Evolutionary conservation across 2,113 vertebrate species (phyloP).

Genomic region (Campylomormyrus tamandua): DNA sequence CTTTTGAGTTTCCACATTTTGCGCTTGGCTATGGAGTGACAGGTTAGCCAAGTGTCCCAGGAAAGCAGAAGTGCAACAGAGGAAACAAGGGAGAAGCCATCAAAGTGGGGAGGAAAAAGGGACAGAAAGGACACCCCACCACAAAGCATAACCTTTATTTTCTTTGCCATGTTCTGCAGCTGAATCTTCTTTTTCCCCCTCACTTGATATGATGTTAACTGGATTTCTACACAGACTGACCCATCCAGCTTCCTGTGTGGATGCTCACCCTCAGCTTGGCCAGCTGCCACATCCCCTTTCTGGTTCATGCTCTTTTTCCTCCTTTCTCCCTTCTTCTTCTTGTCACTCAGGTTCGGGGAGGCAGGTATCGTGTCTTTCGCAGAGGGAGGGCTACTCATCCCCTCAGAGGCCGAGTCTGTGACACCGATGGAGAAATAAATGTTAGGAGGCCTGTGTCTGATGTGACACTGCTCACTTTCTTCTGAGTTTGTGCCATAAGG

Average conservation of each 20-base stretch:
- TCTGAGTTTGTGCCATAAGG: background rate
- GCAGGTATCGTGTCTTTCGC: slow-evolving; percentile 66
- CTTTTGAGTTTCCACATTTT: slow-evolving; percentile 99
- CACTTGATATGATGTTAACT: background rate
- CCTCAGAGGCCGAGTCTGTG: slow-evolving; percentile 58
- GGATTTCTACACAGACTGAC: background rate
- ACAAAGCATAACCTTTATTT: background rate
- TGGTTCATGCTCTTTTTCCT: slow-evolving; percentile 87
- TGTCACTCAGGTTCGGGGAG: slow-evolving; percentile 75
- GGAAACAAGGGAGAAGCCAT: slow-evolving; percentile 41
- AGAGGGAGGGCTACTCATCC: slow-evolving; percentile 55
- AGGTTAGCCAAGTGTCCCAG: slow-evolving; percentile 45
- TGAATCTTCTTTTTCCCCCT: background rate
- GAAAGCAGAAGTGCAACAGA: slow-evolving; percentile 36
- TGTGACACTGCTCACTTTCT: background rate
- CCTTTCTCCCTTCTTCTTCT: slow-evolving; percentile 75
- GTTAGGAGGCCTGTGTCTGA: background rate
- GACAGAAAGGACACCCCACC: background rate
- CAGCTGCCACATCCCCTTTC: slow-evolving; percentile 76
- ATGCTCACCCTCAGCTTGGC: slow-evolving; percentile 85
- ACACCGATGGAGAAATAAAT: background rate
- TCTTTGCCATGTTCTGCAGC: background rate
- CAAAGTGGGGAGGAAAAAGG: slow-evolving; percentile 34
- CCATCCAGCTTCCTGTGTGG: background rate
- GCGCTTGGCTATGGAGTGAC: slow-evolving; percentile 87